Percentiles rank a stretch among this genome's conserved stretches.
Conservation (phyloP, 2,888 invertebrate genomes). For the Cantharis rustica region DNA sequence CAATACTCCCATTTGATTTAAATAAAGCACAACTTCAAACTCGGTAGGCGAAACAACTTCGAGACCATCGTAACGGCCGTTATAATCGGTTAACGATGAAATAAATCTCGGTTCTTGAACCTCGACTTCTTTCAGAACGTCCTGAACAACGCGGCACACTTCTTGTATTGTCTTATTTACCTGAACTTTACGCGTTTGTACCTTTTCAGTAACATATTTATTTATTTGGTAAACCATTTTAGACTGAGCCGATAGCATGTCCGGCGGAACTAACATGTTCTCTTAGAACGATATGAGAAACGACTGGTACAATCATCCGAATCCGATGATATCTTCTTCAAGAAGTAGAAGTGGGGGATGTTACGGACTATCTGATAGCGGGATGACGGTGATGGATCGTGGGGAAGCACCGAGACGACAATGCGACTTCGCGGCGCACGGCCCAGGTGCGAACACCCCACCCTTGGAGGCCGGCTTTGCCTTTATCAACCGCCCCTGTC, state of each 20-base stretch:
- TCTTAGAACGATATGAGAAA: slow-evolving; percentile 38
- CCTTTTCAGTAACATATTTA: slow-evolving; percentile 90
- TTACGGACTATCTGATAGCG: slow-evolving; percentile 38
- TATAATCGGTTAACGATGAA: slow-evolving; percentile 86
- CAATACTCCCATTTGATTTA: slow-evolving; percentile 97
- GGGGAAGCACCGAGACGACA: slow-evolving; percentile 45
- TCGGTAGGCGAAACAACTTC: slow-evolving; percentile 91
- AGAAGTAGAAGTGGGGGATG: slow-evolving; percentile 35
- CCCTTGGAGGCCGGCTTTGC: slow-evolving; percentile 41
- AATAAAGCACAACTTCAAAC: slow-evolving; percentile 91
- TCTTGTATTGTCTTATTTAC: slow-evolving; percentile 88
- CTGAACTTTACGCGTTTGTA: slow-evolving; percentile 82
- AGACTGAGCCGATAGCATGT: slow-evolving; percentile 93
- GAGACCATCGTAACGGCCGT: slow-evolving; percentile 90
- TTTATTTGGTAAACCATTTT: slow-evolving; percentile 95
- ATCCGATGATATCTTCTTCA: slow-evolving; percentile 40
- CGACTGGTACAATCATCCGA: slow-evolving; percentile 42
- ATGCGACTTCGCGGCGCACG: slow-evolving; percentile 39
- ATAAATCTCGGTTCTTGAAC: slow-evolving; percentile 94
- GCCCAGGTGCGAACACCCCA: slow-evolving; percentile 47
- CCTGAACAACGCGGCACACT: slow-evolving; percentile 90
- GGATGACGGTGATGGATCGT: slow-evolving; percentile 48
- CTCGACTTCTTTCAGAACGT: slow-evolving; percentile 93
- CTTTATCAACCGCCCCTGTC: slow-evolving; percentile 42
- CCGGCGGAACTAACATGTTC: slow-evolving; percentile 87